phyloP scores from a whole-genome alignment of 2,113 vertebrate genomes.

The Pseudolaguvia tuberculata region DNA sequence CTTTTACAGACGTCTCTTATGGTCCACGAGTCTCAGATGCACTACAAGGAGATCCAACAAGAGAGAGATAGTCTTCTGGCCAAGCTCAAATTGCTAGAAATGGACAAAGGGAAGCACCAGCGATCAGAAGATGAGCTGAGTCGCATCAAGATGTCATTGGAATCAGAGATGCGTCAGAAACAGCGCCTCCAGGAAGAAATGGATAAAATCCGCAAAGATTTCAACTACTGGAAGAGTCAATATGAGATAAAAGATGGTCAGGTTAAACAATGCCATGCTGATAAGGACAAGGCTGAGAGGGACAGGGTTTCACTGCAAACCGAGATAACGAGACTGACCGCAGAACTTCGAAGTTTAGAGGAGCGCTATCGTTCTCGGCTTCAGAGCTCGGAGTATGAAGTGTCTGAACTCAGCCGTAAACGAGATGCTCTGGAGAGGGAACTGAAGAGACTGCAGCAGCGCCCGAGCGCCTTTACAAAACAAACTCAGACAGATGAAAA shows the following conservation, averaged over 20 bases:
- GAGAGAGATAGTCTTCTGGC: conserved; percentile 82
- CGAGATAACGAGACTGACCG: conserved; percentile 82
- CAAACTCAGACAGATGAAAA: conserved; percentile 84
- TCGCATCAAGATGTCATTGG: conserved; percentile 79
- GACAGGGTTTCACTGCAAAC: conserved; percentile 74
- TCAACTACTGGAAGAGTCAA: conserved; percentile 85
- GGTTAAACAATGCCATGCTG: conserved; percentile 76
- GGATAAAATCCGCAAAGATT: conserved; percentile 80
- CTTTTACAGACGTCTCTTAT: conserved; percentile 80
- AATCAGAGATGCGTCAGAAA: conserved; percentile 83
- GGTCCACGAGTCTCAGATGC: conserved; percentile 81
- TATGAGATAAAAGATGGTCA: conserved; percentile 80
- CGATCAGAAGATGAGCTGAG: conserved; percentile 85
- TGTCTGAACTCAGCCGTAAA: conserved; percentile 71
- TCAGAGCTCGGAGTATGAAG: conserved; percentile 74
- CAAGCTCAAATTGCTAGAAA: conserved; percentile 87
- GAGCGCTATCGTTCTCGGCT: conserved; percentile 78
- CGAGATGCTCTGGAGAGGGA: conserved; percentile 78
- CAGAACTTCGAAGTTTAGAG: conserved; percentile 82
- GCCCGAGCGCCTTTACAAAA: conserved; percentile 62
- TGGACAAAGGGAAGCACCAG: conserved; percentile 79
- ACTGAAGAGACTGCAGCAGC: conserved; percentile 78
- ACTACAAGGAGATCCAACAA: conserved; percentile 78
- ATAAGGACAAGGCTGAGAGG: conserved; percentile 77
- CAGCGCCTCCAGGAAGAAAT: conserved; percentile 86